Evolutionary conservation across 1,140 invertebrate species (phyloP).

Genomic region (Ericerus pela): DNA sequence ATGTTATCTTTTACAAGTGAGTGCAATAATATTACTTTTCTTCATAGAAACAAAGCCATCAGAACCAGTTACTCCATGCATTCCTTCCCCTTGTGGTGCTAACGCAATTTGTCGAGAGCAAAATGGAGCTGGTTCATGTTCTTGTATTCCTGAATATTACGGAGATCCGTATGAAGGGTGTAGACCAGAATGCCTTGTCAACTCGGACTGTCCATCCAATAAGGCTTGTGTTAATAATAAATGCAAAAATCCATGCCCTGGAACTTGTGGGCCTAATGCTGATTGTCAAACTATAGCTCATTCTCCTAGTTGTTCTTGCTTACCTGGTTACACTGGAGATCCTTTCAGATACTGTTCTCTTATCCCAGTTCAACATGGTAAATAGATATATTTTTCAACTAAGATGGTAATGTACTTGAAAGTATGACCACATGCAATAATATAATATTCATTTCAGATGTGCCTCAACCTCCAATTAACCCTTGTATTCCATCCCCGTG

Average conservation of each 20-base stretch:
- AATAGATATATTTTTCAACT: background rate
- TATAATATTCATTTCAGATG: background rate
- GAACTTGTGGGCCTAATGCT: constrained; percentile 38
- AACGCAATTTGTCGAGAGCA: constrained; percentile 64
- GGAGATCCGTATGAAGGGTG: constrained; percentile 42
- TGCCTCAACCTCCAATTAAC: constrained; percentile 27
- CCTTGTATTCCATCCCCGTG: constrained; percentile 39
- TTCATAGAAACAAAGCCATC: constrained; percentile 25
- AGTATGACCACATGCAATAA: background rate
- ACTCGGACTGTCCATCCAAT: constrained; percentile 47
- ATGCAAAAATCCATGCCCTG: constrained; percentile 50
- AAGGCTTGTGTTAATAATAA: constrained; percentile 51
- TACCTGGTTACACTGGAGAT: constrained; percentile 38
- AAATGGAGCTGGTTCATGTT: constrained; percentile 51
- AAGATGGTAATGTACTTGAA: background rate
- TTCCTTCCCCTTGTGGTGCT: constrained; percentile 58
- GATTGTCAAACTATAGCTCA: constrained; percentile 41
- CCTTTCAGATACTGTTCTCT: constrained; percentile 35
- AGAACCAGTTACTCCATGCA: constrained; percentile 40
- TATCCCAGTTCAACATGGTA: constrained; percentile 21
- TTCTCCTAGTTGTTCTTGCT: constrained; percentile 39
- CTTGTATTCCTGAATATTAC: constrained; percentile 35
- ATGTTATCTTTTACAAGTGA: background rate
- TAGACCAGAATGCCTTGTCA: constrained; percentile 49
- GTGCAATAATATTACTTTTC: constrained; percentile 15